Percentiles rank a stretch among this genome's conserved stretches.
These are phyloP conservation scores for Podarcis cretensis DNA, from an alignment of 2,113 vertebrate genomes.

Conservation along the genomic window DNA sequence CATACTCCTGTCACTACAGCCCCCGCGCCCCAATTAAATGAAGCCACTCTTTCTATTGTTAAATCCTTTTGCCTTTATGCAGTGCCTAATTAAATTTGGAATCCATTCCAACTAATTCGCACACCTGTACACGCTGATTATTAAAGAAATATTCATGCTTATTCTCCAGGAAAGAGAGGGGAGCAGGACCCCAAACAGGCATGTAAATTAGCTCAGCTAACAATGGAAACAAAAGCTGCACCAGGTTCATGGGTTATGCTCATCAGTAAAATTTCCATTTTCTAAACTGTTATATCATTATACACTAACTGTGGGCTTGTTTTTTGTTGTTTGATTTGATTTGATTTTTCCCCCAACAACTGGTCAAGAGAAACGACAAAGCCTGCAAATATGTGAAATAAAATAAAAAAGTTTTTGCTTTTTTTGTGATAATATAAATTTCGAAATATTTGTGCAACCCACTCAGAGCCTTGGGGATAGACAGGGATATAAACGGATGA, in stretches of 20 bases:
- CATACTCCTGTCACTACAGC: not conserved
- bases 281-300: too few species aligned
- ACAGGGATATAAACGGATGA: not conserved
- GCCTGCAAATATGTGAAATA: not conserved
- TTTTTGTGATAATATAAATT: too few species aligned
- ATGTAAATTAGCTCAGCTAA: not conserved
- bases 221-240: not conserved
- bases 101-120: not conserved
- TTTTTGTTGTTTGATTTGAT: not conserved
- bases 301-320: not conserved
- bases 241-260: not conserved
- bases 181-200: not conserved
- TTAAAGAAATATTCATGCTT: not conserved
- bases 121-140: conserved; percentile 3
- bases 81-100: conserved; percentile 14
- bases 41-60: not conserved
- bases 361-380: not conserved
- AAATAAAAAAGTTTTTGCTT: not conserved
- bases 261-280: not conserved
- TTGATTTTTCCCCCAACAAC: not conserved
- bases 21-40: not conserved
- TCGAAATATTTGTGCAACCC: not conserved
- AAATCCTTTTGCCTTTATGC: not conserved
- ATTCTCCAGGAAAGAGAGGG: not conserved
- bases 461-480: not conserved